Evolutionary conservation across 2,113 vertebrate genomes (phyloP), one percentile per base, ranked within the genome.

Genomic region (Pituophis catenifer): DNA sequence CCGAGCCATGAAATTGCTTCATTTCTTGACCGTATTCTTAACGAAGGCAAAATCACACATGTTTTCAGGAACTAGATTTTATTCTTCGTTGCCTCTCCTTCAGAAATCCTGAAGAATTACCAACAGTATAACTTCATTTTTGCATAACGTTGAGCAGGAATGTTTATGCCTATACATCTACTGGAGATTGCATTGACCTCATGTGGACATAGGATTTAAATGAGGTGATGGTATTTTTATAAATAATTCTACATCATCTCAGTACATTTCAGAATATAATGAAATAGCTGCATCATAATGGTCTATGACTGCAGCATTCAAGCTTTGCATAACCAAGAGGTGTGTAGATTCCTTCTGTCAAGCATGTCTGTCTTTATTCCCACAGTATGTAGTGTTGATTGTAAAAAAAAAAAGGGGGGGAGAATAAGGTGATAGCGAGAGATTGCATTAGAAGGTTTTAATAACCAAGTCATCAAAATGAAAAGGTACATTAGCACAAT

Each of bases 321-420:
- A 13, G 33, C 12, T 26, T 23, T 38, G 29, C 8, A 50, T 81
- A 81, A 81, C 17, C 33, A 81, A 38, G 33, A 38, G 8, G 3
- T 81, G 75, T 21, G 17, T 44, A 1, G 0, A 7, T 0, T 0
- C 50, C 10, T 53, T 53, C 29, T n/a, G 7, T 50, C 12, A n/a
- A 33, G 1, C 8, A n/a, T 50, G 13, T 17, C 10, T 50, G 8
- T 5, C 26, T 15, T 50, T 58, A 17, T 50, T 33, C n/a, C 4
- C 33, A 81, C 17, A 81, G 19, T 21, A 81, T 17, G 15, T 81
- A 21, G 15, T 81, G 33, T 9, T 0, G 8, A 44, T 81, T 81
- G 3, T 81, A 38, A 81, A 38, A 81, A 21, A 81, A 50, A 50
- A 50, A 50, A 48, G 21, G n/a, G 70, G 52, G 10, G 52, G 52